Base-by-base conservation (phyloP, 2,113 vertebrate species). In the Rhinolophus ferrumequinum region DNA sequence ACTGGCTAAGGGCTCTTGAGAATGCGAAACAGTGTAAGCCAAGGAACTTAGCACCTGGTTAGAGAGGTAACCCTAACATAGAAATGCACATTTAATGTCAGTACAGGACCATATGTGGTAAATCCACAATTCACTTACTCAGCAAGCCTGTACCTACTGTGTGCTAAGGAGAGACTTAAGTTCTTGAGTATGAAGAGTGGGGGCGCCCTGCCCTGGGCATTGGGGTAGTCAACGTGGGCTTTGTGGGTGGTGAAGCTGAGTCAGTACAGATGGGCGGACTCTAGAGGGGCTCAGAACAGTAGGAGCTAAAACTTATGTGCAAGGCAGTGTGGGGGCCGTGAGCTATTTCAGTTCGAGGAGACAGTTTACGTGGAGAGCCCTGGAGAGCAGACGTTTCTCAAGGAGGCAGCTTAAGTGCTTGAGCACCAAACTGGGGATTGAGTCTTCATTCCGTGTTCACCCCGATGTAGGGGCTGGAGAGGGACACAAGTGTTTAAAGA, bases 191-290 rank as follows among this genome's bases (percentile, higher is more conserved):
- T 26, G 50, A 67, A 58, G 69, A 30, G n/a, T 26, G 1, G n/a
- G n/a, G 35, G 41, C 8, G 7, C 44, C 28, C 35, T 35, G 15
- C 41, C 70, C 33, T 14, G 6, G 12, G 18, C 22, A 35, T 18
- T 19, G 28, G 26, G 28, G 7, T n/a, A 5, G 15, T 15, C 70
- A 60, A 62, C 11, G 28, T 9, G 38, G 79, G 58, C 50, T 76
- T 64, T 0, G 1, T 35, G 18, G 60, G 8, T 6, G 1, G 8
- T 47, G 14, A n/a, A 13, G 30, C 79, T 7, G 5, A 22, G 16
- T n/a, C 76, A 50, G 73, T n/a, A 73, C 52, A 54, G 58, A 56
- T 15, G 30, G 52, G 5, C 38, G 22, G 75, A 80, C 16, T n/a
- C 33, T 13, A 41, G 47, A 26, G 28, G 18, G n/a, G 10, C 77